These are phyloP conservation scores for Sinosuthora webbiana DNA, from an alignment of 2,113 vertebrate genomes.

Conservation along the genomic window DNA sequence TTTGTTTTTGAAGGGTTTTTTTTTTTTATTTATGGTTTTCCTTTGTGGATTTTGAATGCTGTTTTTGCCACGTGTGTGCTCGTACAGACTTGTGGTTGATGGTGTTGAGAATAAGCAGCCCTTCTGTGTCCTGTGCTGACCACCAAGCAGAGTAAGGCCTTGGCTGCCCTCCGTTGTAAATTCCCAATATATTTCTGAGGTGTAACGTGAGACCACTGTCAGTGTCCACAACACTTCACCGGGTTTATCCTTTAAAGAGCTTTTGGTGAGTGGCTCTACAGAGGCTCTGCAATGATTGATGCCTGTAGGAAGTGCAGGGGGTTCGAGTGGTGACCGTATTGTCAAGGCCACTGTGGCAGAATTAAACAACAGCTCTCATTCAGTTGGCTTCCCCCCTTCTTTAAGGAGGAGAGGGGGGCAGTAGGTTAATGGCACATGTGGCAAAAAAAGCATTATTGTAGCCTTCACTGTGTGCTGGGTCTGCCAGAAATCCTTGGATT, in stretches of 20 bases:
- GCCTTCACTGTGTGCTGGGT: background rate
- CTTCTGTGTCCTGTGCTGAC: background rate
- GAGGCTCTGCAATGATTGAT: constrained; percentile 4
- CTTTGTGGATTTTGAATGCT: background rate
- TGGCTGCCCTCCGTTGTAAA: background rate
- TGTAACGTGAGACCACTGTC: background rate
- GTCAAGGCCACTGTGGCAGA: constrained; percentile 11
- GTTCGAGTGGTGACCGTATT: background rate
- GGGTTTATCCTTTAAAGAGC: background rate
- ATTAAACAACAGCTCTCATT: background rate
- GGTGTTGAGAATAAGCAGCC: background rate
- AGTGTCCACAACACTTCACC: background rate
- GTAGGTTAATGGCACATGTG: background rate
- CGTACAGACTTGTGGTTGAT: background rate
- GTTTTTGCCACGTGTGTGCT: background rate
- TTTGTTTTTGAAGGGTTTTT: background rate
- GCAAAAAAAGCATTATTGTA: background rate
- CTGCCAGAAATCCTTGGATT: background rate
- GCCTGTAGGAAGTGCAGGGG: constrained; percentile 2
- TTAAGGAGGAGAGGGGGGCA: background rate
- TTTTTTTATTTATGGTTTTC: background rate
- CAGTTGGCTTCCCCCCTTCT: background rate
- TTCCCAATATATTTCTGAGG: background rate
- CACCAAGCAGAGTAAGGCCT: background rate
- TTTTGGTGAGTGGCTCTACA: background rate